Base-by-base conservation (phyloP, 2,113 vertebrate genomes). In the Jaculus jaculus region DNA sequence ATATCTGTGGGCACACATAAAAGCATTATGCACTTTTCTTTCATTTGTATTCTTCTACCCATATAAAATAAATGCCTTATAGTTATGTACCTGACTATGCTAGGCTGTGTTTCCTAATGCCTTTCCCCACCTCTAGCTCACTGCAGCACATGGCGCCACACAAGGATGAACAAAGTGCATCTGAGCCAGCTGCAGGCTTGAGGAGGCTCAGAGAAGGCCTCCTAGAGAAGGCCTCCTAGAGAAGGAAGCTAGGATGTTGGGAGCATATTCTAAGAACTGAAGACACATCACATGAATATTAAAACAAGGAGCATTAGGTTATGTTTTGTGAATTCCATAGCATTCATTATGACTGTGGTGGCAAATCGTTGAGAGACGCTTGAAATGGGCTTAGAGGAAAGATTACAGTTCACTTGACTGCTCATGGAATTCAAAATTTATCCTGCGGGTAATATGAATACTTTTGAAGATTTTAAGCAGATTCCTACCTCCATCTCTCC, bases 21-120 rank as follows among this genome's bases (percentile, higher is more conserved):
- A 58, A 28, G 17, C 1, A 58, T 74, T 87, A 89, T 90, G 1
- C 34, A 73, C 15, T 92, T 75, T 88, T 84, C 4, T 42, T 5
- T 75, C 18, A 92, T 66, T 66, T 88, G 7, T 74, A 37, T 32
- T 10, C 24, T n/a, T 51, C 7, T 54, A 11, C 2, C 11, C 10
- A 66, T 42, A 82, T 91, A 30, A 89, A 82, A 91, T 83, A 75
- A 20, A 79, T 94, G 80, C 78, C 54, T 81, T 87, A 63, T 34
- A 58, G 12, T 77, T 90, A 1, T 68, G 37, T 73, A 16, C 3
- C 30, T 84, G n/a, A 47, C 26, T 72, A 28, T 72, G 4, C 39
- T 82, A 58, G 20, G 61, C 37, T 78, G 11, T 91, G 47, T 58
- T 47, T 84, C 16, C 83, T 77, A 20, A 17, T 73, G 18, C 60